Conservation (phyloP, 2,888 invertebrate species). For the Caenorhabditis sp. region DNA sequence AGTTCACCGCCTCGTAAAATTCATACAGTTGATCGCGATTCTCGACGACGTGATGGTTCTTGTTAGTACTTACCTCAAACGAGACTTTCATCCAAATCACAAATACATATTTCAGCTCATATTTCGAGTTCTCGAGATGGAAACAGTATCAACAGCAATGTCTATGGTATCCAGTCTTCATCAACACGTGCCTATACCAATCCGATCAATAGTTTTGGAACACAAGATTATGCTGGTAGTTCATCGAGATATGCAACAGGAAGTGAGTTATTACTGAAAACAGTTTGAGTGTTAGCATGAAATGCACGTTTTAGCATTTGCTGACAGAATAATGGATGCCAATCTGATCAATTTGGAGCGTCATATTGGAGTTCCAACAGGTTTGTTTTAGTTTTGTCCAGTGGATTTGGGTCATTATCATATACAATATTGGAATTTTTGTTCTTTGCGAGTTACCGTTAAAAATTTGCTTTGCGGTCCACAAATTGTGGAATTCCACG, state of each 20-base stretch:
- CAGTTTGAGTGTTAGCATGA: not conserved
- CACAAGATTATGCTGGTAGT: not conserved
- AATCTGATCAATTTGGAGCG: not conserved
- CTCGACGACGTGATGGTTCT: not conserved
- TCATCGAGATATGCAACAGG: not conserved
- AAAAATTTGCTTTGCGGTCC: too few species aligned
- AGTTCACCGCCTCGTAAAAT: not conserved
- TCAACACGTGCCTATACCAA: not conserved
- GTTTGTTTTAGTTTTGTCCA: not conserved
- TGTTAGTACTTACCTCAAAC: not conserved
- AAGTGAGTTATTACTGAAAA: not conserved
- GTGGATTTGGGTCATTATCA: too few species aligned
- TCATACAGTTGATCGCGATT: not conserved
- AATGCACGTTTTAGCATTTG: not conserved
- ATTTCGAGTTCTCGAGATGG: not conserved
- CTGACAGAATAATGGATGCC: not conserved
- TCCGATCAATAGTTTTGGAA: not conserved
- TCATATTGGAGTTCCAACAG: not conserved
- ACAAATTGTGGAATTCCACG: too few species aligned
- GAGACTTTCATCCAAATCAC: not conserved
- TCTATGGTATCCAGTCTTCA: slow-evolving; percentile 2
- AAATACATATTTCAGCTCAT: not conserved
- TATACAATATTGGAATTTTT: too few species aligned
- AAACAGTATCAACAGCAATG: not conserved
- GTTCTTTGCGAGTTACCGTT: too few species aligned